Base-by-base conservation (phyloP, 2,888 invertebrate species). In the Bombyx huttoni region DNA sequence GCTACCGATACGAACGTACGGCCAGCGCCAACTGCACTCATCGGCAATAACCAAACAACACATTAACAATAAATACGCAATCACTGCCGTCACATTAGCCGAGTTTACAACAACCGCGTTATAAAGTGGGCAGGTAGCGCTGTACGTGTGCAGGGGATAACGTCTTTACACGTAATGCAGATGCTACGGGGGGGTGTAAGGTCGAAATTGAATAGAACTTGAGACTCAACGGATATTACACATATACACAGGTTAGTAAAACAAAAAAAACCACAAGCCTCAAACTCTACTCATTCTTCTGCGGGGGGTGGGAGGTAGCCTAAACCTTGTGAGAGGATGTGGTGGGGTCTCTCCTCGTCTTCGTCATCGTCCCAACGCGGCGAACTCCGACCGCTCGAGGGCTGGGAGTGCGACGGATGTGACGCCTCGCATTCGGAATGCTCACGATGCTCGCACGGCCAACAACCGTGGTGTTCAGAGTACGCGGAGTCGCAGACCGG, bases 401-500 rank as follows among this genome's bases (percentile, higher is more conserved):
- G 73, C 62, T 83, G 84, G 64, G 86, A 83, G 58, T 83, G 84
- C 64, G 89, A 86, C 58, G 68, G 80, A 67, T 77, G 81, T 55
- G 75, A 70, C 54, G 68, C 73, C 62, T 77, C 82, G 71, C 72
- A 79, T 59, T 83, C 81, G 14, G 81, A 79, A 56, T 75, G 73
- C 46, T 82, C 81, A 12, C 80, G 81, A 54, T 81, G 83, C 62
- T 87, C 87, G 70, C 87, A 84, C 53, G 87, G 86, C 83, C 86
- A 85, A 64, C 86, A 85, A 56, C 84, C 84, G 66, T 81, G 81
- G 65, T 88, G 89, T 59, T 89, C 89, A 56, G 87, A 87, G 75
- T 73, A 89, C 57, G 85, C 89, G 53, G 84, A 88, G 77, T 85
- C 90, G 76, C 78, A 88, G 62, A 82, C 85, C 51, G 84, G 89